phyloP scores from a whole-genome alignment of 2,888 invertebrate genomes.

The Mesorhabditis belari region DNA sequence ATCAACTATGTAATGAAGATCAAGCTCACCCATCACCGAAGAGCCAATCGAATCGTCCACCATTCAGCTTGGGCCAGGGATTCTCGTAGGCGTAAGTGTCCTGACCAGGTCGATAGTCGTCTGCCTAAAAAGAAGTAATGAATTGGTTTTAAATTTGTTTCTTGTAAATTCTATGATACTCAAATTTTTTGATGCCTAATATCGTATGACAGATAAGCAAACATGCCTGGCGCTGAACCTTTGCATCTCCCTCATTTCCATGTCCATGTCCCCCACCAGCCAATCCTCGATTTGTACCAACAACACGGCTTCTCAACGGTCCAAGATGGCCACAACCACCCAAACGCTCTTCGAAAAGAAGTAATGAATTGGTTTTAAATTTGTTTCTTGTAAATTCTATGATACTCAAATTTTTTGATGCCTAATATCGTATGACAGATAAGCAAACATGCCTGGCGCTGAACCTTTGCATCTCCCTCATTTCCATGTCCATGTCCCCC shows the following conservation, averaged over 20 bases:
- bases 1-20: not conserved
- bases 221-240: not conserved
- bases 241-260: not conserved
- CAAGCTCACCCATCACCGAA: slow-evolving; percentile 33
- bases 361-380: not conserved
- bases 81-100: slow-evolving; percentile 52
- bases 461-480: not conserved
- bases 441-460: not conserved
- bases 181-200: too few species aligned
- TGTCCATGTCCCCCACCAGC: not conserved
- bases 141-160: too few species aligned
- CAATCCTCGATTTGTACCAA: not conserved
- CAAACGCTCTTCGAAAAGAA: slow-evolving; percentile 12
- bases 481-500: not conserved
- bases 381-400: too few species aligned
- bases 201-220: too few species aligned
- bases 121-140: slow-evolving; percentile 7
- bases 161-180: too few species aligned
- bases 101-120: slow-evolving; percentile 37
- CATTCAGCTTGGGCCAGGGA: slow-evolving; percentile 52
- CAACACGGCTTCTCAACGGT: too few species aligned
- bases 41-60: slow-evolving; percentile 50
- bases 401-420: too few species aligned
- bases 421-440: too few species aligned
- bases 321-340: too few species aligned